Base-by-base conservation (phyloP, 2,797 vertebrate genomes). In the Chrysolophus pictus region DNA sequence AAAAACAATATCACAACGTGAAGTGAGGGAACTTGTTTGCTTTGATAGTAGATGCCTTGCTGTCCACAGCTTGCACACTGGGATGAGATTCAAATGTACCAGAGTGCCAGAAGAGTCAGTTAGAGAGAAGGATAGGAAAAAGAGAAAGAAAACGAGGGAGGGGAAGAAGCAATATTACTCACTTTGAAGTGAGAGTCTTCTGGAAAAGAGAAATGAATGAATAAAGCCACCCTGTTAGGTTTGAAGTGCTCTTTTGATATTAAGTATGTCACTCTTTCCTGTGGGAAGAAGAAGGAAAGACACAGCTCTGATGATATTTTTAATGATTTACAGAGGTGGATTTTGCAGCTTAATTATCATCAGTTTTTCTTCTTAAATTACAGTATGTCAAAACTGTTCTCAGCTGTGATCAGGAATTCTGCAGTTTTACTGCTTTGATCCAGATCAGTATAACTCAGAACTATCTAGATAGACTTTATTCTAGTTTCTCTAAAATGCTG, bases 201-300 rank as follows among this genome's bases (percentile, higher is more conserved):
- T 64, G 69, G 62, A 60, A 91, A 56, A 91, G 58, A 91, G 60
- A 29, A 81, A 62, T 42, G 78, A 91, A 55, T 35, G 75, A 94
- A 74, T 60, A 88, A 94, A 95, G 77, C 35, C 49, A 81, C 72
- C 88, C 87, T 75, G 69, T 79, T 76, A 91, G 63, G 74, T 91
- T 88, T 83, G 91, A 96, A 95, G 86, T 37, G 28, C 42, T 91
- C 79, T 85, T 95, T 92, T 93, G 74, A 81, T 78, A 68, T 85
- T 53, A 91, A 87, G 39, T 73, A 14, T 49, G 68, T 22, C 42
- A 41, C 62, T 78, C 84, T 35, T 70, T 94, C 33, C 47, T 79
- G 56, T 29, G 58, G 68, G 70, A 90, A 71, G 68, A 95, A 81
- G 24, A 16, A 88, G 12, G 39, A 82, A 80, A 83, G 86, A 86